These are phyloP conservation scores for Psittacus erithacus DNA, from an alignment of 2,113 vertebrate genomes.

Conservation along the genomic window DNA sequence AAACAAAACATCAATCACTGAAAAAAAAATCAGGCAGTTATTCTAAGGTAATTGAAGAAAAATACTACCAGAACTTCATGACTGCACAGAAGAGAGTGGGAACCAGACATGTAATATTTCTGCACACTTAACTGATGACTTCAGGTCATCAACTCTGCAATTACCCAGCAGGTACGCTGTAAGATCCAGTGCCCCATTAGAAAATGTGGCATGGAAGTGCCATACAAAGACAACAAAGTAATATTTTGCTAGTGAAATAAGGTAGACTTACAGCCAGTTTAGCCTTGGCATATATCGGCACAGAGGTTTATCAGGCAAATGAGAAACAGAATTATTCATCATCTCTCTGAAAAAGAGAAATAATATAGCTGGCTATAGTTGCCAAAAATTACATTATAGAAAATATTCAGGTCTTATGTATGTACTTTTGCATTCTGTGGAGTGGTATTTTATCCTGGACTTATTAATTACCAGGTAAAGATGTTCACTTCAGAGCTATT, in stretches of 20 bases:
- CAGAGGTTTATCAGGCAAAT: slow-evolving; percentile 79
- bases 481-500: neutral
- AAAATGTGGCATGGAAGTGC: fast-evolving
- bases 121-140: neutral
- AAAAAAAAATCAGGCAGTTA: slow-evolving; percentile 15
- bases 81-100: neutral
- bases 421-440: neutral
- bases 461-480: neutral
- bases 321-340: slow-evolving; percentile 87
- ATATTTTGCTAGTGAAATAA: neutral
- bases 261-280: slow-evolving; percentile 91
- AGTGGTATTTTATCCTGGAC: neutral
- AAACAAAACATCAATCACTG: slow-evolving; percentile 21
- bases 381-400: neutral
- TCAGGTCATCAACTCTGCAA: neutral
- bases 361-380: neutral
- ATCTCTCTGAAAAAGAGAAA: slow-evolving; percentile 79
- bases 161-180: neutral
- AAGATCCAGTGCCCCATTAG: neutral
- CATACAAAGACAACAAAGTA: neutral
- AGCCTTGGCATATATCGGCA: slow-evolving; percentile 90
- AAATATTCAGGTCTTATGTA: neutral
- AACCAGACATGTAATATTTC: neutral
- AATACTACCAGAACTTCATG: neutral
- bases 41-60: neutral